Conservation (phyloP, 2,113 vertebrate species). For the Nothocercus nigrocapillus region DNA sequence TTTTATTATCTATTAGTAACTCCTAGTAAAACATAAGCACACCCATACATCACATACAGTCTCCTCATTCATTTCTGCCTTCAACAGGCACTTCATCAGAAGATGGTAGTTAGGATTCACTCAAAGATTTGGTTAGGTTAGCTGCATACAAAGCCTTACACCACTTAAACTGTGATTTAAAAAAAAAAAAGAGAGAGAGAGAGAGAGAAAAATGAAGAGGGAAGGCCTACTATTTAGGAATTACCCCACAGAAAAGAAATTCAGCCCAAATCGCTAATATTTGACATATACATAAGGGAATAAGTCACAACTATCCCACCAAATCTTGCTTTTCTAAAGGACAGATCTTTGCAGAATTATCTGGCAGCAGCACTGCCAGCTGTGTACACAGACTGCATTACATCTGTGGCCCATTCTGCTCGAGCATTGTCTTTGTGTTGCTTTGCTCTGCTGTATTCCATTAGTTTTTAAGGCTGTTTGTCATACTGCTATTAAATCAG, state of each 20-base stretch:
- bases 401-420: conserved; percentile 51
- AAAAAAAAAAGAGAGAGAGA: neutral
- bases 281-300: neutral
- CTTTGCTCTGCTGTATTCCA: conserved; percentile 59
- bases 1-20: neutral
- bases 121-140: neutral
- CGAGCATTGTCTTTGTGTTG: conserved; percentile 39
- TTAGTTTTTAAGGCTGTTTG: conserved; percentile 56
- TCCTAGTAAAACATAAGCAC: neutral
- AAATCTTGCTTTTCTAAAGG: conserved; percentile 45
- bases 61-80: neutral
- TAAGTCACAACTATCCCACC: neutral
- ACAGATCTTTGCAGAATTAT: conserved; percentile 44
- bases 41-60: neutral
- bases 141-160: neutral
- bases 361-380: conserved; percentile 40
- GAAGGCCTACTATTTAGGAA: neutral
- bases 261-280: neutral
- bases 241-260: neutral
- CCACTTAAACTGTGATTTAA: neutral
- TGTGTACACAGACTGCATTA: conserved; percentile 44
- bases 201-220: no score
- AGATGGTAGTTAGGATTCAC: neutral
- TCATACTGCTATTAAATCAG: conserved; percentile 50
- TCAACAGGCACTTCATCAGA: neutral